phyloP scores from a whole-genome alignment of 2,888 invertebrate species.

The Invenusta paracnida region DNA sequence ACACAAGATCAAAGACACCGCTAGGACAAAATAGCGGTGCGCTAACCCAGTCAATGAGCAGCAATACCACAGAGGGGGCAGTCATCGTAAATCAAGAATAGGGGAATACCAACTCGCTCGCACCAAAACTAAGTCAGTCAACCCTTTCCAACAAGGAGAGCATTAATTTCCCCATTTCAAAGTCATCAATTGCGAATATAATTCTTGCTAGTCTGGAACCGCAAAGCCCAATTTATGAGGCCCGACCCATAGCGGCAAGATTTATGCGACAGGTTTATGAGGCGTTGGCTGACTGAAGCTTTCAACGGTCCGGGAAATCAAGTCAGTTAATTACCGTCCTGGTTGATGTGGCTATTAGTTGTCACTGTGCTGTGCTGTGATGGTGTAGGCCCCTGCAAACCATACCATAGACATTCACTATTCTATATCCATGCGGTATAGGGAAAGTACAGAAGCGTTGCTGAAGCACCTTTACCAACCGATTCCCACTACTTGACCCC shows the following conservation, averaged over 20 bases:
- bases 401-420: too few species aligned
- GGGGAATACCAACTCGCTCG: background rate
- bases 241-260: background rate
- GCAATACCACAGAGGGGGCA: background rate
- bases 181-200: background rate
- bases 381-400: too few species aligned
- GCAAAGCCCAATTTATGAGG: conserved; percentile 1
- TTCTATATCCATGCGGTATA: too few species aligned
- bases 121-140: background rate
- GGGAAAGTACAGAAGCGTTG: too few species aligned
- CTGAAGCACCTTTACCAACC: too few species aligned
- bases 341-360: background rate
- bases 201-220: background rate
- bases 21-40: conserved; percentile 1
- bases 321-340: background rate
- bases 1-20: background rate
- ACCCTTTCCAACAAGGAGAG: background rate
- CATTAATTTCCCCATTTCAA: conserved; percentile 23
- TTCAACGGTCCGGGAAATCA: background rate
- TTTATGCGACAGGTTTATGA: conserved; percentile 29
- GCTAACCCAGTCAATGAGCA: background rate
- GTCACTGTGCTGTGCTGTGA: background rate
- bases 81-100: conserved; percentile 14
- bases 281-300: conserved; percentile 22
- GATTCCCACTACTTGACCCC: too few species aligned